Conservation (phyloP, 2,888 invertebrate genomes). For the Troides aeacus region DNA sequence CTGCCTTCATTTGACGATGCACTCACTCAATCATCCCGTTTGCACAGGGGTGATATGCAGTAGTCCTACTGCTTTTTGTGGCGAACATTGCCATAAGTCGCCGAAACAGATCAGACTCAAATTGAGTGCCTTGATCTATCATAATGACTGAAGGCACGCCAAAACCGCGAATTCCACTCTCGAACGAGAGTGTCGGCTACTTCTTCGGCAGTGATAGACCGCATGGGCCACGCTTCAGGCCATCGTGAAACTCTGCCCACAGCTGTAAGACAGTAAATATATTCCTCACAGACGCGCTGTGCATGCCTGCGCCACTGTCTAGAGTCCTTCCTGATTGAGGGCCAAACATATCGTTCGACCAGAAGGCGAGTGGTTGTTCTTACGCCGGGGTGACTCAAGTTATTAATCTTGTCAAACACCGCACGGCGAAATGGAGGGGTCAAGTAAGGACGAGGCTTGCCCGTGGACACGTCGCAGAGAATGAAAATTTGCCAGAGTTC, state of each 20-base stretch:
- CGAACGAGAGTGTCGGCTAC: not conserved
- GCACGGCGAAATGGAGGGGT: not conserved
- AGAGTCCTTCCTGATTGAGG: not conserved
- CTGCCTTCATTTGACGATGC: conserved; percentile 36
- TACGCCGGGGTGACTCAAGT: not conserved
- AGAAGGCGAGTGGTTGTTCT: not conserved
- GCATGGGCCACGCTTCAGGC: conserved; percentile 8
- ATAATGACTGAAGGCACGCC: conserved; percentile 28
- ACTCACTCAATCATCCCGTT: conserved; percentile 34
- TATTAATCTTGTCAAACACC: not conserved
- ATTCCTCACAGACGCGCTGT: not conserved
- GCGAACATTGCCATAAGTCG: not conserved
- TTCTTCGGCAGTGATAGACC: not conserved
- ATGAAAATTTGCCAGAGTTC: not conserved
- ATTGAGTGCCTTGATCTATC: conserved; percentile 30
- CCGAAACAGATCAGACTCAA: not conserved
- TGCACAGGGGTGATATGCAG: conserved; percentile 30
- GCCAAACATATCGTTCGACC: not conserved
- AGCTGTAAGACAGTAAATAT: not conserved
- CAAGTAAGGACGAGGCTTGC: not conserved
- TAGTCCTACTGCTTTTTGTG: conserved; percentile 25
- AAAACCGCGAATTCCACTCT: not conserved
- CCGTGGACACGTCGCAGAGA: not conserved
- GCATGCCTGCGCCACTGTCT: not conserved
- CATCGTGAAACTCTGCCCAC: conserved; percentile 5